Conservation (phyloP, 2,797 vertebrate genomes). For the Pangasius djambal region DNA sequence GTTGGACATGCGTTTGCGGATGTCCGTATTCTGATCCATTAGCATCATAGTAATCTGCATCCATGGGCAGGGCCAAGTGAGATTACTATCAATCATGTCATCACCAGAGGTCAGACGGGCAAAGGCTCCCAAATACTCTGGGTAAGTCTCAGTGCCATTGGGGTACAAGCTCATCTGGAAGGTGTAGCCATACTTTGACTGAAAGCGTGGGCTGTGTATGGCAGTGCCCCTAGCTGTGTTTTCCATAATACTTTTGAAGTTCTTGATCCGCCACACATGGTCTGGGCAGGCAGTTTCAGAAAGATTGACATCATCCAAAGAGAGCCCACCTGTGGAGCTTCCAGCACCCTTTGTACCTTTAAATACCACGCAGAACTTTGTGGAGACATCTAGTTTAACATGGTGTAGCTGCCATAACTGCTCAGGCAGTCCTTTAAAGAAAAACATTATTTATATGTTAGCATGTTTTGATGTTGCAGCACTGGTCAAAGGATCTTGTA, state of each 20-base stretch:
- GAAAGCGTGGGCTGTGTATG: slow-evolving; percentile 84
- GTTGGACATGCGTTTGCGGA: slow-evolving; percentile 89
- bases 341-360: slow-evolving; percentile 71
- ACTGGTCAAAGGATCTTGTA: background rate
- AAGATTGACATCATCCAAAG: slow-evolving; percentile 91
- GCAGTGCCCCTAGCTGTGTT: slow-evolving; percentile 50
- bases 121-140: slow-evolving; percentile 73
- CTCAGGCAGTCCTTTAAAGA: slow-evolving; percentile 66
- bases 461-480: too few species aligned
- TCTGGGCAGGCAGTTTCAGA: slow-evolving; percentile 90
- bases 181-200: slow-evolving; percentile 85
- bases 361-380: slow-evolving; percentile 87
- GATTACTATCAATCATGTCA: slow-evolving; percentile 74
- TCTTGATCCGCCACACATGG: slow-evolving; percentile 85
- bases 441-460: background rate
- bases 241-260: slow-evolving; percentile 79
- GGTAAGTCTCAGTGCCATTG: slow-evolving; percentile 54
- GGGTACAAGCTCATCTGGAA: slow-evolving; percentile 83
- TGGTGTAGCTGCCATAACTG: slow-evolving; percentile 86
- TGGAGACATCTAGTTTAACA: slow-evolving; percentile 73
- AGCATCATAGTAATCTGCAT: slow-evolving; percentile 89
- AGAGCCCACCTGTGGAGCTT: slow-evolving; percentile 78
- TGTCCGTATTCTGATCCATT: slow-evolving; percentile 91
- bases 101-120: slow-evolving; percentile 80
- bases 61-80: slow-evolving; percentile 80